phyloP scores from a whole-genome alignment of 2,888 invertebrate genomes.

The Corbicula japonica region DNA sequence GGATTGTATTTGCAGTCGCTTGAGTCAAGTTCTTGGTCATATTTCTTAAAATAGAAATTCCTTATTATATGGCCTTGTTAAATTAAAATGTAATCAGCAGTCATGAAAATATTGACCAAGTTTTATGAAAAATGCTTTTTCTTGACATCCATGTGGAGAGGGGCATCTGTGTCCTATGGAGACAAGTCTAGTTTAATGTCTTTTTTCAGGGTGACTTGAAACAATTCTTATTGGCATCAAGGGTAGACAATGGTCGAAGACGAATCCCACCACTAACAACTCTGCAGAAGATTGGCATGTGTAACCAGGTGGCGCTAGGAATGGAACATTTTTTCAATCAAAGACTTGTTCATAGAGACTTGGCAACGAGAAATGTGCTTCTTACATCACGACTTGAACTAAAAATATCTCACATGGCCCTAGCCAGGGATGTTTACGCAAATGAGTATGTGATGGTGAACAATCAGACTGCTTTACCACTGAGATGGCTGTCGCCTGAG shows the following conservation, averaged over 20 bases:
- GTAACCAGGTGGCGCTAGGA: constrained; percentile 92
- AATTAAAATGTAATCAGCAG: no score
- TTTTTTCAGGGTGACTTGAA: constrained; percentile 94
- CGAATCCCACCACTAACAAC: constrained; percentile 89
- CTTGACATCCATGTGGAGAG: no score
- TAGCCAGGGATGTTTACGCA: constrained; percentile 93
- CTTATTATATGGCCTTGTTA: no score
- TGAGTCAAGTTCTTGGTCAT: no score
- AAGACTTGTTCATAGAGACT: constrained; percentile 95
- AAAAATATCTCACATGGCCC: constrained; percentile 93
- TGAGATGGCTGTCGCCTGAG: constrained; percentile 96
- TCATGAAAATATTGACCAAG: no score
- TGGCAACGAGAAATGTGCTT: constrained; percentile 96
- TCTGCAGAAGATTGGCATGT: constrained; percentile 87
- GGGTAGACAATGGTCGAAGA: constrained; percentile 88
- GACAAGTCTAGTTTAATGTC: no score
- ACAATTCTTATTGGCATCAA: constrained; percentile 88
- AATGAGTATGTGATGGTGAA: constrained; percentile 93
- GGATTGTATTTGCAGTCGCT: no score
- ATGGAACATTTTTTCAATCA: constrained; percentile 93
- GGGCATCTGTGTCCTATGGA: no score
- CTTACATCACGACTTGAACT: constrained; percentile 93
- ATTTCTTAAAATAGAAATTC: no score
- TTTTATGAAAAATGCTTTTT: no score
- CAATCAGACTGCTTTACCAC: constrained; percentile 89